Conservation (phyloP, 2,888 invertebrate species). For the Tortrix viridana region DNA sequence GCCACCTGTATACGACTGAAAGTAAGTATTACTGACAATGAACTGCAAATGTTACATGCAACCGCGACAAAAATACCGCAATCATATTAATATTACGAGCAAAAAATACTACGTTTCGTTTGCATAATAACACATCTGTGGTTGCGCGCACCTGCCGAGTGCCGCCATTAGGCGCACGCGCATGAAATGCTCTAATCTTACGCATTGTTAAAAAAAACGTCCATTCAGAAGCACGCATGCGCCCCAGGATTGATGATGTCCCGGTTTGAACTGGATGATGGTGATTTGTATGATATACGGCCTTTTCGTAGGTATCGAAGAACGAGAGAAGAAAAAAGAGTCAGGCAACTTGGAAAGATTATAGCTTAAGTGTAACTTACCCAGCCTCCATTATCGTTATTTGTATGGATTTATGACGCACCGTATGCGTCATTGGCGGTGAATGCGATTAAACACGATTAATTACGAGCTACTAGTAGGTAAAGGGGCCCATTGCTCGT, state of each 20-base stretch:
- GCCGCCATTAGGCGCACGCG: constrained; percentile 31
- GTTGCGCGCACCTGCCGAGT: constrained; percentile 19
- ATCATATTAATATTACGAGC: constrained; percentile 28
- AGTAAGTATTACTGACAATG: constrained; percentile 4
- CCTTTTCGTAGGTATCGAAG: not conserved
- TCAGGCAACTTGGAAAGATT: too few species aligned
- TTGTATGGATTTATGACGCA: too few species aligned
- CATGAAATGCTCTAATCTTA: constrained; percentile 23
- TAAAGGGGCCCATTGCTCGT: too few species aligned
- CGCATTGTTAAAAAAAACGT: constrained; percentile 27
- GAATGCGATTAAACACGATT: too few species aligned
- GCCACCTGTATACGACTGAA: not conserved
- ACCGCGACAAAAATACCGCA: constrained; percentile 15
- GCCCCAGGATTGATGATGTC: constrained; percentile 5
- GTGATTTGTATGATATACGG: constrained; percentile 4
- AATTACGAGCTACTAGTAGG: too few species aligned
- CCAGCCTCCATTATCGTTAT: too few species aligned
- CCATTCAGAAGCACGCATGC: constrained; percentile 19
- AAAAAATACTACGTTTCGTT: constrained; percentile 30
- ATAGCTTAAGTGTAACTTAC: too few species aligned
- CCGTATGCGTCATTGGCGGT: too few species aligned
- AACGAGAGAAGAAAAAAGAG: not conserved
- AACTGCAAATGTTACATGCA: constrained; percentile 3
- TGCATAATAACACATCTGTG: constrained; percentile 35
- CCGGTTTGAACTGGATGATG: not conserved